Base-by-base conservation (phyloP, 2,113 vertebrate species). In the Coptodon rendalli region DNA sequence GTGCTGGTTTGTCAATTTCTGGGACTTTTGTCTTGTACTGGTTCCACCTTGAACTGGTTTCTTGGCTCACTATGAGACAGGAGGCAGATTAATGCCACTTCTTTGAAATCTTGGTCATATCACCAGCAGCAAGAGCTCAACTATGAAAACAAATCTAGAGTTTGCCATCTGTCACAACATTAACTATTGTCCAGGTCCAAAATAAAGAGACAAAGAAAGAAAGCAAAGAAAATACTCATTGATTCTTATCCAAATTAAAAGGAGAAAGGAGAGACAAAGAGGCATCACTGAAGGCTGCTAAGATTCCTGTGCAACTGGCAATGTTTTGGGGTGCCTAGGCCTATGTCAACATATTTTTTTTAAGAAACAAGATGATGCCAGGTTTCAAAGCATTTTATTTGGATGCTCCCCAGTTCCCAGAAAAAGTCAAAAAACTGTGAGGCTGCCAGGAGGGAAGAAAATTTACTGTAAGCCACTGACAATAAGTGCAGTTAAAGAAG, bases 21-120 rank as follows among this genome's bases (percentile, higher is more conserved):
- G 82, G 53, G 83, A 90, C 89, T 89, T 91, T 84, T 73, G 76
- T 91, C 76, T 90, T 80, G 43, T 80, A 84, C 89, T 22, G 52
- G 43, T 91, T 96, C 92, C 94, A 94, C 95, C 95, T 97, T 97
- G 94, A 96, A 94, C 93, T 87, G 81, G 87, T 88, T 94, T 90
- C 91, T 90, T 85, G 87, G 93, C 90, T 93, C 87, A 88, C 66
- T 82, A 68, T 22, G 87, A 86, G 85, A 90, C 92, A 68, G 71
- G 78, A 86, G 85, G 90, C 90, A 87, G 95, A 96, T 96, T 96
- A 96, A 96, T 95, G 92, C 87, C 81, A 59, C 82, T 86, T 87
- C 90, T 95, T 94, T 95, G 86, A 94, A 91, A 95, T 90, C 89
- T 95, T 83, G 93, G 76, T 95, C 93, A 88, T 94, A 95, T 78